A percentile compares a stretch with the other conserved stretches of the same genome.
Evolutionary conservation across 2,113 vertebrate genomes (phyloP).

Genomic region (Pygoscelis antarcticus): DNA sequence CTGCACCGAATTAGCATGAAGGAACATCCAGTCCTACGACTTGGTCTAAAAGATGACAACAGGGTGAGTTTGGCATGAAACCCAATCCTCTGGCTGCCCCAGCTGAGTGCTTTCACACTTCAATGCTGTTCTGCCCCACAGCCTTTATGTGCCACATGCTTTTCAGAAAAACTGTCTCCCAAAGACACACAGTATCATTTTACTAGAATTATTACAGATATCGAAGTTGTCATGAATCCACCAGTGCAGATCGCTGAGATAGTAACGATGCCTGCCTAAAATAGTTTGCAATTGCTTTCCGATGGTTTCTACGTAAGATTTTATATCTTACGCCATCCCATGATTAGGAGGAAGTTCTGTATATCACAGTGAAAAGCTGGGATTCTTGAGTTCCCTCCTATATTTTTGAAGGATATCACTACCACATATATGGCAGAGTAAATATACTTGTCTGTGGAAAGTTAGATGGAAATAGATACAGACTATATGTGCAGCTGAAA

Average conservation of each 20-base stretch:
- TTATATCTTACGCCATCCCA: not conserved
- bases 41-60: not conserved
- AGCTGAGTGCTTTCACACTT: not conserved
- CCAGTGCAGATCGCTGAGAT: not conserved
- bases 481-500: not conserved
- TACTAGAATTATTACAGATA: not conserved
- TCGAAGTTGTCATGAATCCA: not conserved
- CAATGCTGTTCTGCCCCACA: not conserved
- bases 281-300: not conserved
- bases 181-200: not conserved
- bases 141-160: not conserved
- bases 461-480: not conserved
- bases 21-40: not conserved
- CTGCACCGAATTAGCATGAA: not conserved
- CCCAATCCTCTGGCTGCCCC: not conserved
- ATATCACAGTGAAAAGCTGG: not conserved
- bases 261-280: not conserved
- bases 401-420: not conserved
- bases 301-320: not conserved
- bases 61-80: not conserved
- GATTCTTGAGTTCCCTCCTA: not conserved
- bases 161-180: not conserved
- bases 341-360: not conserved
- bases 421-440: not conserved
- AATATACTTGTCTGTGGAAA: not conserved